Base-by-base conservation (phyloP, 2,113 vertebrate species). In the Gracilinanus agilis region DNA sequence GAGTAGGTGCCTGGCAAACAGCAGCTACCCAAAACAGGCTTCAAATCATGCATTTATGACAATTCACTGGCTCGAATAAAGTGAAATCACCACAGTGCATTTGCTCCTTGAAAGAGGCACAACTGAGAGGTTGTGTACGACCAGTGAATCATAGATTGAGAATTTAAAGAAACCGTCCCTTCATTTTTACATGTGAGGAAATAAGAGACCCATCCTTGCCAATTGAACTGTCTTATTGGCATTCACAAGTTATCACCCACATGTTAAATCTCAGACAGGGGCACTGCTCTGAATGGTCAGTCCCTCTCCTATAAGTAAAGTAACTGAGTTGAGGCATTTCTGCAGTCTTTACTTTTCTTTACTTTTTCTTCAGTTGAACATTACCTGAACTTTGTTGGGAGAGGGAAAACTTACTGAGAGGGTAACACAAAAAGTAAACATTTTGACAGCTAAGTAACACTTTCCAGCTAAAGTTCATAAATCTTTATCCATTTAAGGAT, bases 1-100 rank as follows among this genome's bases (percentile, higher is more conserved):
- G 91, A 92, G 75, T n/a, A 90, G 34, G 24, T 89, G 91, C 54
- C 95, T 90, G 92, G 54, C 54, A 92, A 90, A 94, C 7, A 89
- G 23, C 55, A 94, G 89, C 53, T 90, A 44, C 16, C 54, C 53
- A 94, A 96, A 92, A 54, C 21, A 95, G 8, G 13, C 2, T 75
- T 13, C 0, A 40, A 92, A 94, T 40, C 92, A 5, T 24, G 24
- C 19, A 61, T 53, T 94, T 53, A 61, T 54, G 27, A 94, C 91
- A 94, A 49, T 44, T 11, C 24, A 55, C 10, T 92, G 40, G 55
- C 91, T 61, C 90, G 24, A 92, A 89, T 54, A 94, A 90, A 3
- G 2, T 44, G n/a, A 88, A 88, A n/a, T 83, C 24, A 54, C 2
- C 10, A 44, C 83, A 24, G 91, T 44, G 13, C 53, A 25, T 55